phyloP scores from a whole-genome alignment of 1,140 invertebrate genomes.

The Rhyacophila brunnea region DNA sequence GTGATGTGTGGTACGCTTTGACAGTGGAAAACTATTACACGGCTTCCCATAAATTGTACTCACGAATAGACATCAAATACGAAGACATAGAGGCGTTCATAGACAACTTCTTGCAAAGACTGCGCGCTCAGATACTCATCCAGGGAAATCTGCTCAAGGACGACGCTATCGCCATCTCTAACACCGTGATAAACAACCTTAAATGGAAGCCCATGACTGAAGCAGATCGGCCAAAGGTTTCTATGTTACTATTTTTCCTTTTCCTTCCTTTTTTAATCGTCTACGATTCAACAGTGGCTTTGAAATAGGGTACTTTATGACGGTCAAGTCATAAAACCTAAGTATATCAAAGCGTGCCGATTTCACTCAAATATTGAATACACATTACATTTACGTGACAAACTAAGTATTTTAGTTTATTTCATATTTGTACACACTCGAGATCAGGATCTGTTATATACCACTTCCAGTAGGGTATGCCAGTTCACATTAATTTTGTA shows the following conservation, averaged over 20 bases:
- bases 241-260: conserved; percentile 25
- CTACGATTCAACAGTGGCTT: too few relatives aligned
- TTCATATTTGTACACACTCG: too few relatives aligned
- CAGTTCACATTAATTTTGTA: too few relatives aligned
- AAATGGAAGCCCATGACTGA: conserved; percentile 40
- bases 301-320: too few relatives aligned
- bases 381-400: too few relatives aligned
- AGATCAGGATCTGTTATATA: too few relatives aligned
- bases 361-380: too few relatives aligned
- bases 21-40: conserved; percentile 62
- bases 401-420: too few relatives aligned
- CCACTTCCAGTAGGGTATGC: too few relatives aligned
- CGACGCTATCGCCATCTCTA: conserved; percentile 57
- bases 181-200: conserved; percentile 41
- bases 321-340: too few relatives aligned
- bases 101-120: conserved; percentile 55
- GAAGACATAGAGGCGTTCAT: conserved; percentile 62
- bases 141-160: conserved; percentile 73
- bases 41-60: conserved; percentile 62
- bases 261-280: too few relatives aligned
- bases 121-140: conserved; percentile 69
- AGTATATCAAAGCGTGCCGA: too few relatives aligned
- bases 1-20: conserved; percentile 64
- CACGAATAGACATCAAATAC: conserved; percentile 59
- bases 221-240: conserved; percentile 24